Evolutionary conservation across 2,113 vertebrate genomes (phyloP), one percentile per base, ranked within the genome.

Genomic region (Vimba vimba): DNA sequence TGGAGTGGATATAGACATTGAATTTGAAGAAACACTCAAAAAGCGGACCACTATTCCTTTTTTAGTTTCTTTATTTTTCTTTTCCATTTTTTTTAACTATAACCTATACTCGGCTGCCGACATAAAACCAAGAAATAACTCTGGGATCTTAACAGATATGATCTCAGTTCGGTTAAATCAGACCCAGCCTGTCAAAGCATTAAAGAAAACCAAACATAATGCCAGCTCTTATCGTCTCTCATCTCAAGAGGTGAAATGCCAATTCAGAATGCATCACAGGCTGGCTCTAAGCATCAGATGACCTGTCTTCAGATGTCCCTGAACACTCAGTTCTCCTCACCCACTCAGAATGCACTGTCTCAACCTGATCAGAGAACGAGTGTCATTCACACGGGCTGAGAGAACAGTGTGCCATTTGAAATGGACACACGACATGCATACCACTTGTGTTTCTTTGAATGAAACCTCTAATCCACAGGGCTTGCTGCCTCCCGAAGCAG

Each of bases 391-490:
- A 66, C 17, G 9, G 59, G 23, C 39, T 62, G 60, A 47, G 79
- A 66, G 79, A 81, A 81, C 79, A 81, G 79, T 81, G 43, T 45
- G 60, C 60, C 79, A 66, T 81, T 81, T 81, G 62, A 82, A 82
- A 71, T 82, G 62, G 80, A 86, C 25, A 86, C 6, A 81, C 33
- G 4, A 33, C 55, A 82, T 15, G 55, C 17, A 62, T 23, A 50
- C 47, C 78, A n/a, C 85, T 78, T 83, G 64, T 11, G 60, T 79
- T 78, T 55, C 59, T 87, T 88, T 17, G 82, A 81, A 19, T 11
- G 27, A 30, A 74, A 85, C 79, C 64, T 89, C 81, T 87, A 83
- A 89, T 90, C 79, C 71, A 73, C 57, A 76, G 47, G 33, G 71
- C 86, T 68, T 50, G 59, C 75, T 39, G 83, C 90, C 79, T 90